phyloP scores from a whole-genome alignment of 2,888 invertebrate genomes.

The Chymomyza procnemis region DNA sequence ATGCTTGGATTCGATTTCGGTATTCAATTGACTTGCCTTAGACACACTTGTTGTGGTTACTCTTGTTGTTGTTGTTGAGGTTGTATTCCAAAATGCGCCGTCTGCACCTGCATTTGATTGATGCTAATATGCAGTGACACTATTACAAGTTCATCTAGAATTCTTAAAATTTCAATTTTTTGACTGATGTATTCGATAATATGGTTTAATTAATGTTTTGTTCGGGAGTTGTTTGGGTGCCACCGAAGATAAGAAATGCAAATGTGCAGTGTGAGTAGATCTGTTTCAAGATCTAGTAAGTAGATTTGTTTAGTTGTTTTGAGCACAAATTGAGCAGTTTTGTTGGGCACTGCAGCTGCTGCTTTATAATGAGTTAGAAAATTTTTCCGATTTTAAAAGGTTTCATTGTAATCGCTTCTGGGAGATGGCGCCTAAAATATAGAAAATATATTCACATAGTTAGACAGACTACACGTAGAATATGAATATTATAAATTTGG shows the following conservation, averaged over 20 bases:
- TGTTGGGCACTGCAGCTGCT: not conserved
- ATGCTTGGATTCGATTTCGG: not conserved
- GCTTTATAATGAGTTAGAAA: not conserved
- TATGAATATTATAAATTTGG: no score
- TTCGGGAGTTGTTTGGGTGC: constrained; percentile 49
- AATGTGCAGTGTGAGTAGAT: constrained; percentile 9
- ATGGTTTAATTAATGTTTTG: not conserved
- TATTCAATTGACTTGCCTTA: constrained; percentile 1
- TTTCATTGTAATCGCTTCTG: no score
- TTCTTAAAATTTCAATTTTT: constrained; percentile 24
- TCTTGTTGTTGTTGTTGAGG: constrained; percentile 8
- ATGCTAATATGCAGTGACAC: constrained; percentile 67
- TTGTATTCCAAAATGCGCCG: constrained; percentile 1
- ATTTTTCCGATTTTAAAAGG: not conserved
- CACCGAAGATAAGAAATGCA: constrained; percentile 1
- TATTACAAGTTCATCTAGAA: constrained; percentile 58
- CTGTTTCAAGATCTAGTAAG: not conserved
- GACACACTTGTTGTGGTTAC: not conserved
- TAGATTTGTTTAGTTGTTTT: not conserved
- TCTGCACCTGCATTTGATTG: constrained; percentile 69
- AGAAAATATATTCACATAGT: no score
- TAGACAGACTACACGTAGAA: no score
- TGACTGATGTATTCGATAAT: constrained; percentile 47
- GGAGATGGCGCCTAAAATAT: no score
- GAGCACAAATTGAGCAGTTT: not conserved